Conservation (phyloP, 2,888 invertebrate genomes). For the Phortica magna region DNA sequence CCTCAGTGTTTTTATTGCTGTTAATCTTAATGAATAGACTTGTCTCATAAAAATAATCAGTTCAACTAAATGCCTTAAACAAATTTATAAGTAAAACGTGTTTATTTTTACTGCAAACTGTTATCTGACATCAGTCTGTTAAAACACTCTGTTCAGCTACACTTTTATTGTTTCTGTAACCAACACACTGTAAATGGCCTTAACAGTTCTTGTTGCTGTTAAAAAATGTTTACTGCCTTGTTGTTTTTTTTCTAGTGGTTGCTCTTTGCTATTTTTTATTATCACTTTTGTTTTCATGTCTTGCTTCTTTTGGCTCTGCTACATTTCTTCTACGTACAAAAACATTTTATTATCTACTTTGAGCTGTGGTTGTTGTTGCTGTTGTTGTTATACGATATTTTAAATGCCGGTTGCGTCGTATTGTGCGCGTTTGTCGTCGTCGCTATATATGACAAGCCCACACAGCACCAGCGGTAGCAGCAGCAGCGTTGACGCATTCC, state of each 20-base stretch:
- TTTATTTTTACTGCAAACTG: too few species aligned
- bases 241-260: too few species aligned
- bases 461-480: not conserved
- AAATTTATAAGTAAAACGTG: too few species aligned
- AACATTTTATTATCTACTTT: not conserved
- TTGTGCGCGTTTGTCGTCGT: not conserved
- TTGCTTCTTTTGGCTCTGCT: not conserved
- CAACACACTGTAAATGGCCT: not conserved
- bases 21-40: too few species aligned
- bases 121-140: not conserved
- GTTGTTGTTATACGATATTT: slow-evolving; percentile 15
- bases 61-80: too few species aligned
- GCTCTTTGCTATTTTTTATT: slow-evolving; percentile 8
- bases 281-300: slow-evolving; percentile 8
- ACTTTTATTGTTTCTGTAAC: not conserved
- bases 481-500: not conserved
- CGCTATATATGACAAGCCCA: slow-evolving; percentile 17
- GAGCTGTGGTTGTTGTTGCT: slow-evolving; percentile 2
- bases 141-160: not conserved
- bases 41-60: too few species aligned
- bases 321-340: slow-evolving; percentile 19
- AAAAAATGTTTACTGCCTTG: not conserved
- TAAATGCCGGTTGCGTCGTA: slow-evolving; percentile 29
- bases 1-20: too few species aligned
- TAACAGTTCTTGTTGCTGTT: slow-evolving; percentile 13